phyloP scores from a whole-genome alignment of 2,113 vertebrate genomes.

The Callipepla californica region DNA sequence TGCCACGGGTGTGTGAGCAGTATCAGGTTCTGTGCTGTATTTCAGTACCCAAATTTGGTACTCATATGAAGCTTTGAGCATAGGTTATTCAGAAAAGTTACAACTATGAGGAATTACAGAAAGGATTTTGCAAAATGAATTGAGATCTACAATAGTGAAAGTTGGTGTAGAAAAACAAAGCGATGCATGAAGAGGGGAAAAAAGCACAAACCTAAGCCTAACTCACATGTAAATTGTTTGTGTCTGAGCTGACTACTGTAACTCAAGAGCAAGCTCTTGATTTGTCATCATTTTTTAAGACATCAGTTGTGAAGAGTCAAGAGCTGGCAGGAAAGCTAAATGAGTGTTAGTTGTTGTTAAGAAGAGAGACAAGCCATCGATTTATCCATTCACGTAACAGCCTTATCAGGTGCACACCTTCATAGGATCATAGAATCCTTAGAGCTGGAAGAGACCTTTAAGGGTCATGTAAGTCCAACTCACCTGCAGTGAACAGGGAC shows the following conservation, averaged over 20 bases:
- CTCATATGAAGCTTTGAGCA: neutral
- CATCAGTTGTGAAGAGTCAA: neutral
- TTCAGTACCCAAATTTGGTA: neutral
- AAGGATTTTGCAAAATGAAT: neutral
- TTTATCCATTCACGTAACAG: neutral
- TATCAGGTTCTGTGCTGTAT: neutral
- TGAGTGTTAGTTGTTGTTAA: neutral
- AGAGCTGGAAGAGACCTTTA: too few species aligned
- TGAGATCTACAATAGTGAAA: neutral
- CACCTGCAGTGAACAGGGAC: too few species aligned
- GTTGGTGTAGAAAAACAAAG: neutral
- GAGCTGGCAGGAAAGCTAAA: neutral
- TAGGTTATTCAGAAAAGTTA: neutral
- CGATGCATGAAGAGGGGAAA: neutral
- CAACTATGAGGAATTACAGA: neutral
- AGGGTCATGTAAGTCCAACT: too few species aligned
- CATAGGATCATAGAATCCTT: too few species aligned
- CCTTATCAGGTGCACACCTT: neutral
- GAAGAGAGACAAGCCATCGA: neutral
- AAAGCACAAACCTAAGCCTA: neutral
- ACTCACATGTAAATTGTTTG: neutral
- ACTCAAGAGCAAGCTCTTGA: neutral
- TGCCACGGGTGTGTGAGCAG: slow-evolving; percentile 9
- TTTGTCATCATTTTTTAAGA: neutral
- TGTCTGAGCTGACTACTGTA: neutral